Base-by-base conservation (phyloP, 2,888 invertebrate genomes). In the Zygothrica quintamaculata region DNA sequence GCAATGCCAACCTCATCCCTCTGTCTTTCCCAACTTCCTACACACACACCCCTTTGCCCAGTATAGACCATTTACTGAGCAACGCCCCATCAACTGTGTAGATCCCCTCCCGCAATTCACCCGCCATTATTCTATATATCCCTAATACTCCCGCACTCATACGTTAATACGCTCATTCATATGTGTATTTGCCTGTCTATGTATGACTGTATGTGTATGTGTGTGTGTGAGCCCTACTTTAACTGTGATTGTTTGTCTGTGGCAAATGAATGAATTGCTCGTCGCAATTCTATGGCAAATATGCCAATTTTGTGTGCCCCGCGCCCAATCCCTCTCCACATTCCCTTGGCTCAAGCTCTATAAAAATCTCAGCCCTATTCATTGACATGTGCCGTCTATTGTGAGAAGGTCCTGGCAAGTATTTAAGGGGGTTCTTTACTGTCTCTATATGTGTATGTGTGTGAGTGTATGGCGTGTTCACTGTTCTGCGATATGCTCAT, bases 221-320 rank as follows among this genome's bases (percentile, higher is more conserved):
- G n/a, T 37, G 60, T 51, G 50, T 74, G 61, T 55, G 55, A 57
- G 43, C 51, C 76, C 76, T 34, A 71, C 66, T 79, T 75, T 69
- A 60, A 65, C 76, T 65, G 76, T 72, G 82, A 79, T 79, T 79
- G 79, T 79, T 85, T 79, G 86, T 82, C 78, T 85, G 87, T 56
- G 80, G 74, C 77, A 84, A 80, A 86, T 85, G 86, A 80, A 82
- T 82, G 86, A 84, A 74, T 78, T 74, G 84, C 86, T 74, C 80
- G 66, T 68, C 77, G 77, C 67, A 22, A 22, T 68, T 66, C 62
- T 74, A 82, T 79, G 86, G 66, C 74, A 69, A 80, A 80, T 80
- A 80, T 80, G 80, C 80, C 80, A 86, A 80, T 80, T 80, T 86
- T 64, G 65, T 55, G 43, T 57, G 15, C 48, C 51, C 50, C 34